A percentile compares a stretch with the other conserved stretches of the same genome.
These are phyloP conservation scores for Leptestheria dahalacensis DNA, from an alignment of 1,140 invertebrate genomes.

Conservation along the genomic window DNA sequence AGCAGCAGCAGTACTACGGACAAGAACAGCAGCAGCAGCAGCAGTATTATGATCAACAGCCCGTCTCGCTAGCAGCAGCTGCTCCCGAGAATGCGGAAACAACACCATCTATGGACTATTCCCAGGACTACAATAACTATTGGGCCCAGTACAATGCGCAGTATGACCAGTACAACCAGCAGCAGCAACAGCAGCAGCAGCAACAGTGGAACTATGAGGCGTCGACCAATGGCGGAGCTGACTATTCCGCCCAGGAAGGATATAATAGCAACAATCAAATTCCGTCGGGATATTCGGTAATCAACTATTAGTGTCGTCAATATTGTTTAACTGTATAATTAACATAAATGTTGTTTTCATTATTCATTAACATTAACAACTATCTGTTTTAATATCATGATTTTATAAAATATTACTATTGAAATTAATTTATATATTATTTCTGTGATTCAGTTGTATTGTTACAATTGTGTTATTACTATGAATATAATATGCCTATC, in stretches of 20 bases:
- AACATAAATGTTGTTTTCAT: no score
- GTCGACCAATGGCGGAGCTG: not conserved
- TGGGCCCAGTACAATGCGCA: conserved; percentile 2
- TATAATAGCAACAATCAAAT: not conserved
- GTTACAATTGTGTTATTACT: no score
- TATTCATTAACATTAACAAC: no score
- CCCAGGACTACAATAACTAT: not conserved
- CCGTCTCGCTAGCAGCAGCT: not conserved
- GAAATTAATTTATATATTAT: no score
- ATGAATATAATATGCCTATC: no score
- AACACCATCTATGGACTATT: not conserved
- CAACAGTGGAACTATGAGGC: conserved; percentile 6
- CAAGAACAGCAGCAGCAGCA: conserved; percentile 4
- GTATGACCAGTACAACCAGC: conserved; percentile 16
- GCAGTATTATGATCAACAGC: conserved; percentile 5
- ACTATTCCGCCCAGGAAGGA: not conserved
- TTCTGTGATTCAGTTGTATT: no score
- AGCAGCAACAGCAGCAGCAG: conserved; percentile 15
- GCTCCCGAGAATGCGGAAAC: not conserved
- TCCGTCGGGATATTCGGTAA: not conserved
- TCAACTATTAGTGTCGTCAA: no score
- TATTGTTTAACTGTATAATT: no score
- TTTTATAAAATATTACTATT: no score
- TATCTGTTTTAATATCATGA: no score
- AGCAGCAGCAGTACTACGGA: not conserved